Percentiles rank a stretch among this genome's conserved stretches.
These are phyloP conservation scores for Tonatia bakeri DNA, from an alignment of 2,113 vertebrate genomes.

Conservation along the genomic window DNA sequence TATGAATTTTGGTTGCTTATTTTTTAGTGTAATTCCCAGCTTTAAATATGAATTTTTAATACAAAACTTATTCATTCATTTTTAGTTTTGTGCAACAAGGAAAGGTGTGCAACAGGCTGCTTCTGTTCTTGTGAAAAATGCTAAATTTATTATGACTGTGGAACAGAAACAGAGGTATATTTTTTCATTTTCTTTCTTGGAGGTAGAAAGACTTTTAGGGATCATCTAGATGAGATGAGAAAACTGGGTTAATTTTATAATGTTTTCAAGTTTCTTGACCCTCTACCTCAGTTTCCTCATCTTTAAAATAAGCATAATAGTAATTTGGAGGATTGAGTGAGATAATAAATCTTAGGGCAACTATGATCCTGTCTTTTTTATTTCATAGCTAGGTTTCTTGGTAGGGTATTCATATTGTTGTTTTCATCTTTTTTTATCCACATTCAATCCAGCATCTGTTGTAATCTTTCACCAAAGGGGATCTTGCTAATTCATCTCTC, in stretches of 20 bases:
- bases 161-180: slow-evolving; percentile 93
- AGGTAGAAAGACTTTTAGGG: slow-evolving; percentile 8
- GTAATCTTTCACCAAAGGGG: neutral
- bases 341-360: neutral
- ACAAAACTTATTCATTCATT: slow-evolving; percentile 69
- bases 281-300: neutral
- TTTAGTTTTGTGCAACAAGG: slow-evolving; percentile 96
- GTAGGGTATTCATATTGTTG: neutral
- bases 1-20: slow-evolving; percentile 76
- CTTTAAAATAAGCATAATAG: slow-evolving; percentile 33
- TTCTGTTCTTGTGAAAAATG: slow-evolving; percentile 91
- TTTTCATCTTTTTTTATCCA: neutral
- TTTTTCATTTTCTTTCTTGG: slow-evolving; percentile 38
- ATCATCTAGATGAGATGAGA: neutral
- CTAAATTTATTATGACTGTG: slow-evolving; percentile 89
- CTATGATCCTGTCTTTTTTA: slow-evolving; percentile 27
- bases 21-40: slow-evolving; percentile 21
- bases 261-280: neutral
- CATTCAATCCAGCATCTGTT: neutral
- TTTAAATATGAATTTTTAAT: slow-evolving; percentile 48
- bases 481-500: slow-evolving; percentile 9
- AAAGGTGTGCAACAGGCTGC: slow-evolving; percentile 97
- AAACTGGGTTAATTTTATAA: neutral
- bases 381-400: neutral
- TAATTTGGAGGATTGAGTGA: neutral